Evolutionary conservation across 2,888 invertebrate genomes (phyloP), one percentile per base, ranked within the genome.

Genomic region (Lasioglossum lativentre): DNA sequence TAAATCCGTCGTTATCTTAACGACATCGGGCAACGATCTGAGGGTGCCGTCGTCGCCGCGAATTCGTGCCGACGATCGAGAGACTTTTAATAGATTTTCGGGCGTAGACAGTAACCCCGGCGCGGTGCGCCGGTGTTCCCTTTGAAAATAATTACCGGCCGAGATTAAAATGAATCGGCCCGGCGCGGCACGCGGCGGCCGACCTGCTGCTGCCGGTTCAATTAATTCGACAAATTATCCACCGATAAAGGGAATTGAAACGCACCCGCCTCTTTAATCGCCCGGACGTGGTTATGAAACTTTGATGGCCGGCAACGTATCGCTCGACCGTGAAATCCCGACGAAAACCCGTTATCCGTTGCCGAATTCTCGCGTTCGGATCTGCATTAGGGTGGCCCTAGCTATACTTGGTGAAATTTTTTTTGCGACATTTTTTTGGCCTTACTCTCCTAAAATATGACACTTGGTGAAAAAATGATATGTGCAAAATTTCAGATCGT

Each of bases 1-100:
- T 85, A 85, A 85, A 84, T 84, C 78, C 70, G 27, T 59, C 27
- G 84, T 75, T 84, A 84, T 84, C 84, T 84, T 75, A 84, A 84
- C 85, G 84, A 84, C 85, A 78, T 83, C 84, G 38, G 38, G 38
- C 38, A 38, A 38, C 38, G 68, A 68, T 68, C 68, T 40, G 38
- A 38, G 38, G 23, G 23, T 38, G 34, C 38, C 23, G 68, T n/a
- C 68, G 68, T n/a, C 68, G 68, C 47, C 38, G 45, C 59, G 68
- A 70, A 79, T 79, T 74, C 40, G 27, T 70, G 59, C 68, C 59
- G 56, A 40, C 77, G 82, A 80, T 80, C 82, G 73, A 56, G 68
- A 30, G 63, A 66, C 42, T 47, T 82, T 77, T 84, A 78, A 74
- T 78, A 47, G 84, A 75, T 84, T 78, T 59, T 66, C 84, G 68